Conservation (phyloP, 2,113 vertebrate genomes). For the Pan troglodytes region NHGRI_mPanTro3-v2.1_pri NC_072408.2:72180501-72181000, state of each 20-base stretch:
- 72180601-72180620: not conserved
- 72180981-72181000: not conserved
- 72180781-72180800: not conserved
- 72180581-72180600: not conserved
- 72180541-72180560: not conserved
- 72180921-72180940: not conserved
- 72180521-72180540: not conserved
- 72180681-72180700: not conserved
- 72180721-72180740: not conserved
- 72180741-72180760: not conserved
- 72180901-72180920: not conserved
- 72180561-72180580: not conserved
- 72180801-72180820: not conserved
- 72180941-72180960: not conserved
- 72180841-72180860: not conserved
- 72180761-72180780: not conserved
- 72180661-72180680: not conserved
- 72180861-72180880: not conserved
- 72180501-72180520: not conserved
- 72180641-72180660: not conserved
- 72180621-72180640: not conserved
- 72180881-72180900: not conserved
- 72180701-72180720: not conserved
- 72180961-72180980: not conserved
- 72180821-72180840: not conserved